phyloP scores from a whole-genome alignment of 2,888 invertebrate genomes.

The Serrognathus titanus region DNA sequence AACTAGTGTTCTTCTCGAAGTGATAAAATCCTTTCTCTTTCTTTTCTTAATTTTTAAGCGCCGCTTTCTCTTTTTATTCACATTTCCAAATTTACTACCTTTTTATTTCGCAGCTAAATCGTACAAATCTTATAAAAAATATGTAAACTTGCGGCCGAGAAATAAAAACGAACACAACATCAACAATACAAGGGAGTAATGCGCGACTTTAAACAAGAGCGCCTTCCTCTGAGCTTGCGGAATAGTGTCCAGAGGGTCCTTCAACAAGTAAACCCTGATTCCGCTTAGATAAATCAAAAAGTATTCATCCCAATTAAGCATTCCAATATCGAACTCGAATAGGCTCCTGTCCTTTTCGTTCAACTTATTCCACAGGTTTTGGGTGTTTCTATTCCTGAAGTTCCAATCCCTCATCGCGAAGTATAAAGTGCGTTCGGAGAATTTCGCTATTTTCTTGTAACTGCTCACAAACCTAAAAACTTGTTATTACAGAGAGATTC shows the following conservation, averaged over 20 bases:
- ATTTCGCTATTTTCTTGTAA: conserved; percentile 71
- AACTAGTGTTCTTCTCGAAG: too few relatives aligned
- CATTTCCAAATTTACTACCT: too few relatives aligned
- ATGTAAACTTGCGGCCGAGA: too few relatives aligned
- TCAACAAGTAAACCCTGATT: conserved; percentile 71
- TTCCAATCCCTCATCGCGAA: conserved; percentile 79
- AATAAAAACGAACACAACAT: neutral
- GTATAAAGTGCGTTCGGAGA: conserved; percentile 70
- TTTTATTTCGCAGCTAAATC: too few relatives aligned
- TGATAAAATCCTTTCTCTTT: too few relatives aligned
- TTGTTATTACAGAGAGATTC: too few relatives aligned
- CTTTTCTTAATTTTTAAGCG: too few relatives aligned
- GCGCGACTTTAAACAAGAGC: too few relatives aligned
- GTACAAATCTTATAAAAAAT: too few relatives aligned
- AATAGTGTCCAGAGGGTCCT: conserved; percentile 69
- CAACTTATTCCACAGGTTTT: conserved; percentile 57
- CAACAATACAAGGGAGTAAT: neutral
- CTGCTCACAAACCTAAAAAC: conserved; percentile 65
- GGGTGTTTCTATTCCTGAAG: conserved; percentile 62
- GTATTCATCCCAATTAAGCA: conserved; percentile 74
- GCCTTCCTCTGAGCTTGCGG: too few relatives aligned
- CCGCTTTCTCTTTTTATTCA: too few relatives aligned
- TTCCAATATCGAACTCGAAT: conserved; percentile 64
- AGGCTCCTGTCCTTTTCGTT: conserved; percentile 52
- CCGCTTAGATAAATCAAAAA: conserved; percentile 69